Percentiles rank a stretch among this genome's conserved stretches.
Conservation (phyloP, 2,888 invertebrate genomes). For the Sinodicranocentrus sp. region DNA sequence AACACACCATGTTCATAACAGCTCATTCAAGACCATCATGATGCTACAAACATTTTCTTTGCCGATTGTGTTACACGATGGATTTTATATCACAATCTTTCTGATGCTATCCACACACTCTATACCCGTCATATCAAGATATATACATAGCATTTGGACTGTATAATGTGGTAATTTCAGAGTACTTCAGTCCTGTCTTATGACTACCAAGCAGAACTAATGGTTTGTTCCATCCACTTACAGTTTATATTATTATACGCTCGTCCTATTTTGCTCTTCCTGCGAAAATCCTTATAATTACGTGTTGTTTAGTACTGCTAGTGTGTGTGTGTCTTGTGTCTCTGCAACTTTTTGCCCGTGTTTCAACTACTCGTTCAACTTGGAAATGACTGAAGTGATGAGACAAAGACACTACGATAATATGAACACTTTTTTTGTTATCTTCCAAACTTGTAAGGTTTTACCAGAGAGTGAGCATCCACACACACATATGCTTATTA, state of each 20-base stretch:
- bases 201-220: constrained; percentile 63
- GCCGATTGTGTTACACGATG: constrained; percentile 18
- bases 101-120: not conserved
- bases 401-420: constrained; percentile 49
- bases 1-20: not conserved
- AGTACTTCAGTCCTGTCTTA: constrained; percentile 20
- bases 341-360: constrained; percentile 28
- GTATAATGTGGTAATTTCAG: constrained; percentile 22
- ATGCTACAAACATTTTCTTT: not conserved
- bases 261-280: constrained; percentile 38
- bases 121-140: too few species aligned
- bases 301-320: constrained; percentile 11
- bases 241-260: constrained; percentile 11
- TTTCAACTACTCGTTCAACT: not conserved
- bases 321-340: constrained; percentile 26
- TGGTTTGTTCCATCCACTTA: constrained; percentile 45
- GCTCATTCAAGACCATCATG: not conserved
- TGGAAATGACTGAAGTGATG: constrained; percentile 48
- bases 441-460: not conserved
- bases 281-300: constrained; percentile 60
- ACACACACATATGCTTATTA: not conserved
- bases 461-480: not conserved
- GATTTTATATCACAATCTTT: constrained; percentile 26
- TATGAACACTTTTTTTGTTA: constrained; percentile 28
- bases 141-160: too few species aligned